Evolutionary conservation across 2,888 invertebrate genomes (phyloP).

Genomic region (Hydropsyche betteni): DNA sequence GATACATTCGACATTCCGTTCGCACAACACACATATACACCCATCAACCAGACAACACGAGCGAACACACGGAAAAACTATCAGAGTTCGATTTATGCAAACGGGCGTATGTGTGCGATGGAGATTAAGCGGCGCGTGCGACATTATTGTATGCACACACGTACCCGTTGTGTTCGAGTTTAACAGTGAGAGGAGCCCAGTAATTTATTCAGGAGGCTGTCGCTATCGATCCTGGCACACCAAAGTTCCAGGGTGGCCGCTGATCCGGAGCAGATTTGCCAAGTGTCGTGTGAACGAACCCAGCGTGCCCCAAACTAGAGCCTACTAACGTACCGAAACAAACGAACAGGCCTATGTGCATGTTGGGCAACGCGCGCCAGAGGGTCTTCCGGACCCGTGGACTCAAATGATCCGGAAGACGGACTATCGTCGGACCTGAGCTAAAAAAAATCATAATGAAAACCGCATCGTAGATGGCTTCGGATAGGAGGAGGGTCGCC

Average conservation of each 20-base stretch:
- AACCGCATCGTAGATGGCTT: neutral
- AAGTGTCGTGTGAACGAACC: slow-evolving; percentile 33
- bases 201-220: slow-evolving; percentile 30
- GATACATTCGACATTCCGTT: too few species aligned
- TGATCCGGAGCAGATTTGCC: slow-evolving; percentile 32
- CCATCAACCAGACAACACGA: too few species aligned
- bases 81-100: too few species aligned
- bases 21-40: too few species aligned
- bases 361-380: slow-evolving; percentile 4
- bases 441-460: neutral
- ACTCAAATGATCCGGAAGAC: slow-evolving; percentile 19
- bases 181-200: slow-evolving; percentile 9
- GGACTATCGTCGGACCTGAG: neutral
- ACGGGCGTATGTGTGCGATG: neutral
- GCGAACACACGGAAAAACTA: too few species aligned
- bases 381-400: slow-evolving; percentile 2
- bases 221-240: slow-evolving; percentile 28
- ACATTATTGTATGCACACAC: neutral
- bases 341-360: slow-evolving; percentile 2
- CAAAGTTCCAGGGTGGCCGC: slow-evolving; percentile 26
- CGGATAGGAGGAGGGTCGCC: neutral
- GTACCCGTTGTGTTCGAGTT: neutral
- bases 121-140: slow-evolving; percentile 6
- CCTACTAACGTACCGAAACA: neutral
- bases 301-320: neutral